Conservation (phyloP, 2,797 vertebrate genomes). For the Typhlichthys eigenmanni region DNA sequence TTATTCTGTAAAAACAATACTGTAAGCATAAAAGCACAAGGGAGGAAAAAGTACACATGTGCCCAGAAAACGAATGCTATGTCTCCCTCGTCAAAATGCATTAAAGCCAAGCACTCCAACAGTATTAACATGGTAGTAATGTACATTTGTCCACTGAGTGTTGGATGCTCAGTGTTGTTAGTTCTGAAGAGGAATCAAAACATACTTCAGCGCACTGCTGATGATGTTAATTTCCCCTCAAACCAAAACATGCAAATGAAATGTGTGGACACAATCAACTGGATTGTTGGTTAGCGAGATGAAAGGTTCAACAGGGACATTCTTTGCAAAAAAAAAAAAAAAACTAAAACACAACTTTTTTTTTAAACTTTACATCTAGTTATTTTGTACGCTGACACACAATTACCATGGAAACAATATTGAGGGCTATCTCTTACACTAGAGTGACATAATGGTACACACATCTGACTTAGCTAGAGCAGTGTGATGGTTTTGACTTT, state of each 20-base stretch:
- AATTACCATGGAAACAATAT: slow-evolving; percentile 29
- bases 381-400: slow-evolving; percentile 52
- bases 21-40: slow-evolving; percentile 23
- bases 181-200: slow-evolving; percentile 78
- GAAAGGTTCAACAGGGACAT: slow-evolving; percentile 54
- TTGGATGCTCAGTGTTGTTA: slow-evolving; percentile 64
- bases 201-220: slow-evolving; percentile 75
- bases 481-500: slow-evolving; percentile 3
- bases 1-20: slow-evolving; percentile 17
- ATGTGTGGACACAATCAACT: slow-evolving; percentile 66
- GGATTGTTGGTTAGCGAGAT: slow-evolving; percentile 61
- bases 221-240: slow-evolving; percentile 76
- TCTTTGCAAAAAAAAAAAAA: slow-evolving; percentile 52
- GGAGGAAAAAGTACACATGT: slow-evolving; percentile 31
- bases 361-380: slow-evolving; percentile 51
- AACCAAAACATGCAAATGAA: slow-evolving; percentile 77
- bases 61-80: slow-evolving; percentile 51
- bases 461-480: slow-evolving; percentile 20
- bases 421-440: slow-evolving; percentile 26
- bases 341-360: slow-evolving; percentile 57
- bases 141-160: slow-evolving; percentile 63
- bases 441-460: slow-evolving; percentile 23
- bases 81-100: slow-evolving; percentile 69
- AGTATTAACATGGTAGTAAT: slow-evolving; percentile 69
- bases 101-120: slow-evolving; percentile 73